Percentiles rank a stretch among this genome's conserved stretches.
phyloP scores from a whole-genome alignment of 2,113 vertebrate species.

The Zingel zingel region DNA sequence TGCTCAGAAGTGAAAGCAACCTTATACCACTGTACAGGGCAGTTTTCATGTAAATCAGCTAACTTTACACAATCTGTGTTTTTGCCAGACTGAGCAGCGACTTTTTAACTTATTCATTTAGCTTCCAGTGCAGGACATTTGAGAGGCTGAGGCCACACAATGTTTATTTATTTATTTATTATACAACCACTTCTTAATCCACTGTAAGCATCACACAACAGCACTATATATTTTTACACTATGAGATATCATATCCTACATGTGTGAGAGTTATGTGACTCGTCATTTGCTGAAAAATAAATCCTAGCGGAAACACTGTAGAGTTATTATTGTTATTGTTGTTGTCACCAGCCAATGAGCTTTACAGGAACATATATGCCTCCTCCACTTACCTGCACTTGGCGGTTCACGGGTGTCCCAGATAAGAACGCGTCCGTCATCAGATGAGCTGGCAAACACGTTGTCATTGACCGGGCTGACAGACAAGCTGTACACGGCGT shows the following conservation, averaged over 20 bases:
- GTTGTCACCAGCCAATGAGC: background rate
- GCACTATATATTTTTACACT: background rate
- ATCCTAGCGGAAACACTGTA: too few relatives aligned
- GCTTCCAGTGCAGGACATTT: background rate
- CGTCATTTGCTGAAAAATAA: background rate
- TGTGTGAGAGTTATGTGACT: background rate
- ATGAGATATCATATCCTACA: background rate
- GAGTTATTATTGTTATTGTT: background rate
- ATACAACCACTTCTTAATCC: background rate
- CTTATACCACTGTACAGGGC: background rate
- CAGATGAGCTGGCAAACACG: conserved; percentile 98
- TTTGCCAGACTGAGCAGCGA: background rate
- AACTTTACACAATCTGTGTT: background rate
- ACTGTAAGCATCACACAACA: background rate
- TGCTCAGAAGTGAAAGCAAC: too few relatives aligned
- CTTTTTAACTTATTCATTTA: background rate
- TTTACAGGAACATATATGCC: too few relatives aligned
- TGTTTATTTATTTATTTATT: background rate
- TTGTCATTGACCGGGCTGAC: conserved; percentile 99
- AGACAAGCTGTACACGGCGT: conserved; percentile 97
- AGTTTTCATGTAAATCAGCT: background rate
- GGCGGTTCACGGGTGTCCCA: conserved; percentile 98
- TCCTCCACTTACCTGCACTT: conserved; percentile 88
- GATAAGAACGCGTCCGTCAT: conserved; percentile 97
- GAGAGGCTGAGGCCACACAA: background rate